Evolutionary conservation across 2,888 invertebrate species (phyloP).

Genomic region (Leptopilina syphax): DNA sequence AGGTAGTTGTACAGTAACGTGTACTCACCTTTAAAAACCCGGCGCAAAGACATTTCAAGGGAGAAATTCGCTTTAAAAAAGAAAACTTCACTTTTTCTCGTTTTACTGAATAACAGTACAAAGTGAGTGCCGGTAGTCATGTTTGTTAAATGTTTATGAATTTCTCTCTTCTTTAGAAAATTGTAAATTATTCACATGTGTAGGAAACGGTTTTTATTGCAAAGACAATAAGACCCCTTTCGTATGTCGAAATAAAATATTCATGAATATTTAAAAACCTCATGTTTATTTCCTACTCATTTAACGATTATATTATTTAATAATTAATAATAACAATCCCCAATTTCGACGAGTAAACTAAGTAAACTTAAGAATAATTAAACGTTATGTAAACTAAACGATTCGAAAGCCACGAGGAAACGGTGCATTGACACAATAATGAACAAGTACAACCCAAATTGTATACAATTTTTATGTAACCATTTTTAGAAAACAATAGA

Average conservation of each 20-base stretch:
- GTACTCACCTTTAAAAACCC: constrained; percentile 64
- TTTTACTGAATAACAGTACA: constrained; percentile 62
- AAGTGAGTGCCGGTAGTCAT: constrained; percentile 58
- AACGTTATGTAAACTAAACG: background rate
- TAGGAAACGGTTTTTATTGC: background rate
- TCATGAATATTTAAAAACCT: background rate
- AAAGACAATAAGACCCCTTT: too few species aligned
- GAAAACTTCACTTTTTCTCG: constrained; percentile 59
- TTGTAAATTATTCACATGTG: background rate
- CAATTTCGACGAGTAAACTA: too few species aligned
- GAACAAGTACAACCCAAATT: background rate
- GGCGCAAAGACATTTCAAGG: constrained; percentile 61
- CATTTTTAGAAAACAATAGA: background rate
- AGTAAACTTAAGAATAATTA: background rate
- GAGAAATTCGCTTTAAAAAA: constrained; percentile 59
- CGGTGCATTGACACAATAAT: constrained; percentile 3
- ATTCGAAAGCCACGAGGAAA: background rate
- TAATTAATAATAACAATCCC: too few species aligned
- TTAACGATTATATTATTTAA: too few species aligned
- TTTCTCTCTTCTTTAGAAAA: background rate
- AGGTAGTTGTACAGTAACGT: constrained; percentile 15
- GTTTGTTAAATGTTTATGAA: constrained; percentile 14
- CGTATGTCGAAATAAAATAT: background rate
- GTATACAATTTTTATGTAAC: background rate
- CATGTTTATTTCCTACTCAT: background rate